phyloP scores from a whole-genome alignment of 2,113 vertebrate genomes.

The Peucedramus taeniatus region DNA sequence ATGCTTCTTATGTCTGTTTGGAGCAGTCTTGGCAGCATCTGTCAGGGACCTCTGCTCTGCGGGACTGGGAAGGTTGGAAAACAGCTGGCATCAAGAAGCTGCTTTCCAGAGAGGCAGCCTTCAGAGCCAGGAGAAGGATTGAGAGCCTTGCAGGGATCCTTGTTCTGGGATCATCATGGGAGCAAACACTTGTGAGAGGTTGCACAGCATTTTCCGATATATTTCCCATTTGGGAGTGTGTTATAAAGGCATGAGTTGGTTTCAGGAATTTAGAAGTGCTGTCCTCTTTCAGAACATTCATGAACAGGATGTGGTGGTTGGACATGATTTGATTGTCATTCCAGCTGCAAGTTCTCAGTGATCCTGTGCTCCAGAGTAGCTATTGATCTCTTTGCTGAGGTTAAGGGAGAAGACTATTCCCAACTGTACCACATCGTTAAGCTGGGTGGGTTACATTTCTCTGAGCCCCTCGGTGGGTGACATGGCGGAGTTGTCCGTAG shows the following conservation, averaged over 20 bases:
- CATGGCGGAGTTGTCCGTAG: background rate
- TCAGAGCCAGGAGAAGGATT: background rate
- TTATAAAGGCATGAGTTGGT: background rate
- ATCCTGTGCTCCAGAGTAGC: background rate
- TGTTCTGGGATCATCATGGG: background rate
- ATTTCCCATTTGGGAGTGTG: background rate
- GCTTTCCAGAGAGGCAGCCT: background rate
- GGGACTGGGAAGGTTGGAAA: background rate
- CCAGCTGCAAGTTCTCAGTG: background rate
- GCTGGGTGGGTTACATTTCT: background rate
- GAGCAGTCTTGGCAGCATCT: background rate
- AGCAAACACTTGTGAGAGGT: background rate
- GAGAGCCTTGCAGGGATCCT: background rate
- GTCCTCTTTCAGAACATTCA: background rate
- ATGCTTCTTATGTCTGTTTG: rapidly evolving
- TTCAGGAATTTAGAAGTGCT: background rate
- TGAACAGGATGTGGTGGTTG: background rate
- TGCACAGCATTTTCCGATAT: rapidly evolving
- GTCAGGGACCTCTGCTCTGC: background rate
- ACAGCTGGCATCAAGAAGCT: background rate
- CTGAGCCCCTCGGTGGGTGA: background rate
- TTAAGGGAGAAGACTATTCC: background rate
- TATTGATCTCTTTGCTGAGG: background rate
- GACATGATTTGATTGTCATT: background rate
- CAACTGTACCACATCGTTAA: rapidly evolving